Percentiles rank a stretch among this genome's conserved stretches.
phyloP scores from a whole-genome alignment of 2,797 vertebrate species.

The Fistularia commersonii region DNA sequence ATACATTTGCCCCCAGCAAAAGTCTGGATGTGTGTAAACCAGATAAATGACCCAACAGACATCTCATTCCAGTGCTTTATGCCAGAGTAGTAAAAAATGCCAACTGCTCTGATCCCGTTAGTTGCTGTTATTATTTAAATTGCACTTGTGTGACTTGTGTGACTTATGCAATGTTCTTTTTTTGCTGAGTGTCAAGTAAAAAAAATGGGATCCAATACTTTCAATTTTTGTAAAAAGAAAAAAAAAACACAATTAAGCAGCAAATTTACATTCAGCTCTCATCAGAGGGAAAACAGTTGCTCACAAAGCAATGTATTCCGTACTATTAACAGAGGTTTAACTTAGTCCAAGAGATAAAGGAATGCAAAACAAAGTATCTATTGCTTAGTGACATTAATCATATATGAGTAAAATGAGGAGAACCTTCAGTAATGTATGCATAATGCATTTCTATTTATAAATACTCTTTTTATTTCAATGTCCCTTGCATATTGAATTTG shows the following conservation, averaged over 20 bases:
- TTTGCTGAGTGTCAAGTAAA: constrained; percentile 32
- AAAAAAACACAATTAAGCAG: constrained; percentile 10
- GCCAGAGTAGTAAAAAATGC: constrained; percentile 56
- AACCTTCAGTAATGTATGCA: no score
- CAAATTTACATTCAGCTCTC: constrained; percentile 48
- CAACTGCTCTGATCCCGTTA: constrained; percentile 46
- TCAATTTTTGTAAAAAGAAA: constrained; percentile 29
- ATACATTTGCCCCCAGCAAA: not conserved
- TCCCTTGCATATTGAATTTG: no score
- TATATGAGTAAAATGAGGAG: no score
- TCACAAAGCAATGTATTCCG: constrained; percentile 60
- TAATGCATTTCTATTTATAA: no score
- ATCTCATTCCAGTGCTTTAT: constrained; percentile 63
- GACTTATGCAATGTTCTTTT: not conserved
- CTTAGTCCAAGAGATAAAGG: constrained; percentile 6
- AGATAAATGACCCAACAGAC: constrained; percentile 55
- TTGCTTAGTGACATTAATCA: no score
- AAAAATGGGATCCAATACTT: constrained; percentile 39
- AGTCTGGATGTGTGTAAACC: constrained; percentile 22
- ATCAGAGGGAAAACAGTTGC: constrained; percentile 60
- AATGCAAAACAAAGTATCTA: no score
- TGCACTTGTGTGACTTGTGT: constrained; percentile 5
- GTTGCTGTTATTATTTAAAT: constrained; percentile 5
- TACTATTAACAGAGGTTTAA: constrained; percentile 48
- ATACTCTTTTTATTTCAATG: no score